Percentiles rank a stretch among this genome's conserved stretches.
Evolutionary conservation across 2,888 invertebrate species (phyloP).

Genomic region (Habrosyne pyritoides): DNA sequence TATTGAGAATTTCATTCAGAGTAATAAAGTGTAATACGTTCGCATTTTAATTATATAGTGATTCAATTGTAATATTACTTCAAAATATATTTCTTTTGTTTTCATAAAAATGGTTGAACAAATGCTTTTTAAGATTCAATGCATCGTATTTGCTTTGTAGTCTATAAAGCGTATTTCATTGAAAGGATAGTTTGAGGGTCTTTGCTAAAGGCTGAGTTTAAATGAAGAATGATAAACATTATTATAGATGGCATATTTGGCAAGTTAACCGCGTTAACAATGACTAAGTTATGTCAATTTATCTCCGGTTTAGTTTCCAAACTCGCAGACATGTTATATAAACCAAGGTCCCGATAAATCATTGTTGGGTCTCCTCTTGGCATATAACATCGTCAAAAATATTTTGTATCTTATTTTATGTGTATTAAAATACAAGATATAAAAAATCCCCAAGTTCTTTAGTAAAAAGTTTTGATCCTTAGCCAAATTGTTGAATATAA

Average conservation of each 20-base stretch:
- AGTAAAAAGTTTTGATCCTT: no score
- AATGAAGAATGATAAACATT: neutral
- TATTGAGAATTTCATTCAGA: neutral
- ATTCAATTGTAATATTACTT: no score
- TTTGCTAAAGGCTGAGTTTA: no score
- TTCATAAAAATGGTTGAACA: neutral
- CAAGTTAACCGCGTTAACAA: constrained; percentile 12
- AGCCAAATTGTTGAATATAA: no score
- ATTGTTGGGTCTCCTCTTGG: constrained; percentile 25
- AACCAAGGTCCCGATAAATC: constrained; percentile 47
- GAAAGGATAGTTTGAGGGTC: no score
- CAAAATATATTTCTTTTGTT: neutral
- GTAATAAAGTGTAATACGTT: no score
- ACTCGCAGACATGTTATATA: constrained; percentile 38
- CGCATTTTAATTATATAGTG: no score
- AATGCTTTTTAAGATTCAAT: neutral
- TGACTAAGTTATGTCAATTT: constrained; percentile 26
- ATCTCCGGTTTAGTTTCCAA: constrained; percentile 29
- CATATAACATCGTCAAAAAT: constrained; percentile 22
- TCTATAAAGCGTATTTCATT: no score
- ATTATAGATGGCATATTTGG: constrained; percentile 12
- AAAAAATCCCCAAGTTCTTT: no score
- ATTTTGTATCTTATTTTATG: no score
- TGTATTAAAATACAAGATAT: no score
- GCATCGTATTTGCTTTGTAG: no score